Evolutionary conservation across 2,888 invertebrate genomes (phyloP), one percentile per base, ranked within the genome.

Genomic region (Adela reaumurella): DNA sequence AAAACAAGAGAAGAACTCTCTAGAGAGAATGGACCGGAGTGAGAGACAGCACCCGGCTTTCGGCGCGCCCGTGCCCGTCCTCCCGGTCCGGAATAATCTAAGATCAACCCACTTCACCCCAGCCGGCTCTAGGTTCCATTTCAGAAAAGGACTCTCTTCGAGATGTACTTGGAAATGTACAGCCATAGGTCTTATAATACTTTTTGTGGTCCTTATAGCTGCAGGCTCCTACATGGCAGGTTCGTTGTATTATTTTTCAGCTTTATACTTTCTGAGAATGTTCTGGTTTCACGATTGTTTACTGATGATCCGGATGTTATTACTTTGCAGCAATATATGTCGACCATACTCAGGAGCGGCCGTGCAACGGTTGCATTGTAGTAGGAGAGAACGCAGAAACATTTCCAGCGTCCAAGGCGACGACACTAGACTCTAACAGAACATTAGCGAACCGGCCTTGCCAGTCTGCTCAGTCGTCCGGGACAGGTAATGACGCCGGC

Each of bases 151-250:
- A 59, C 81, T 92, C 61, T 87, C 90, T 50, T 89, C 91, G 59
- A 83, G 86, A 62, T 96, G 96, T 77, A 91, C 92, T 55, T 95
- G 95, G 92, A 91, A 91, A 72, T 92, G 94, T 74, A 88, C 93
- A 58, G 93, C 94, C 55, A 90, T 96, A 66, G 86, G 90, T 58
- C 89, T 93, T 67, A 89, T 94, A 65, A 84, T 92, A 71, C 83
- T 94, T 60, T 88, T 91, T 59, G 86, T 92, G 60, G 84, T 92
- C 62, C 83, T 95, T 59, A 85, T 89, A 63, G 89, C 92, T 57
- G 88, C 91, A 57, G 83, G 94, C 58, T 87, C 90, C 58, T 93
- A 93, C 78, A 88, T 95, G 79, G 89, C 91, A 81, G 92, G 94
- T 94, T 77, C 63, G 17, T 50, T 6, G 8, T 8, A 6, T 24